Evolutionary conservation across 2,113 vertebrate genomes (phyloP).

Genomic region (Vidua chalybeata): DNA sequence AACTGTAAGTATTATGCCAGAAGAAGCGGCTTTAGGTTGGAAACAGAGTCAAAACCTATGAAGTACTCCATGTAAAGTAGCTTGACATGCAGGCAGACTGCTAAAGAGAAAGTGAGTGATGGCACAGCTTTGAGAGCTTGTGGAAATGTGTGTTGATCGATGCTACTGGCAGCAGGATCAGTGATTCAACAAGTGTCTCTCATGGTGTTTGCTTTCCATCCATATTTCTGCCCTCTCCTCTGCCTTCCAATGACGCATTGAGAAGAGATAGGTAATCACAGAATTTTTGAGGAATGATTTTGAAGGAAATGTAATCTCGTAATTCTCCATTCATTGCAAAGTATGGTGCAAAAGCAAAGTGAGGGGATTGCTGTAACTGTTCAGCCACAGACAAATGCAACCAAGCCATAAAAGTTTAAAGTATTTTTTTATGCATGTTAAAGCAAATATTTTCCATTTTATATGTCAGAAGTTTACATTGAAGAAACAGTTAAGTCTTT

Average conservation of each 20-base stretch:
- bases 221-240: neutral
- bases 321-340: neutral
- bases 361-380: neutral
- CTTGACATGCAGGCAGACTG: neutral
- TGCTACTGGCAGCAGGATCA: neutral
- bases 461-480: neutral
- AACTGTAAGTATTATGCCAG: conserved; percentile 18
- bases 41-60: conserved; percentile 8
- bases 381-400: neutral
- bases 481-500: neutral
- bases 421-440: neutral
- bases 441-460: neutral
- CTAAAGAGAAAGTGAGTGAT: neutral
- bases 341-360: neutral
- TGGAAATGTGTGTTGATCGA: neutral
- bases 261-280: neutral
- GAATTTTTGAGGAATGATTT: conserved; percentile 2
- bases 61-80: conserved; percentile 24
- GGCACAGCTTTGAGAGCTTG: neutral
- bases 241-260: neutral
- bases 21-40: neutral
- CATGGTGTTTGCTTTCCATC: neutral
- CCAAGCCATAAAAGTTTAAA: neutral
- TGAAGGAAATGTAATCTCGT: conserved; percentile 4
- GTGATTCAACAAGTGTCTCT: neutral